phyloP scores from a whole-genome alignment of 1,140 invertebrate species.

The Bombus consobrinus region DNA sequence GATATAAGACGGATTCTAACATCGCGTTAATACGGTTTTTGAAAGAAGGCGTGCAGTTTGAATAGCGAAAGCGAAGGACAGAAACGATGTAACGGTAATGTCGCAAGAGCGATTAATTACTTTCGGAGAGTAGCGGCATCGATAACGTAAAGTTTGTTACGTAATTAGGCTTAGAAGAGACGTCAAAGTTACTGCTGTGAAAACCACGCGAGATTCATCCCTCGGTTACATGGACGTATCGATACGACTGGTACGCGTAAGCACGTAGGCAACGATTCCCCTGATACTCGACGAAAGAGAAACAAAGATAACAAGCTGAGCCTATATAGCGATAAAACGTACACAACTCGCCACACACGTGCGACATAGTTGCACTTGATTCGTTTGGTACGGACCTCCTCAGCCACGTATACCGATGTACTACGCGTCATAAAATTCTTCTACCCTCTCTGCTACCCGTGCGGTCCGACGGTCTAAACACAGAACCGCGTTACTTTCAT shows the following conservation, averaged over 20 bases:
- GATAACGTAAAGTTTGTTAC: no score
- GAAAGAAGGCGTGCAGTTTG: no score
- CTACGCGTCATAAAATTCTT: not conserved
- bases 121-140: fast-evolving
- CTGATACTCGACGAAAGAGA: not conserved
- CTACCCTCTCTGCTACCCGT: not conserved
- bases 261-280: not conserved
- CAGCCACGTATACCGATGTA: no score
- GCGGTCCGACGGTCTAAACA: not conserved
- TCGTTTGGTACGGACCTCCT: not conserved
- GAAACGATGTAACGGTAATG: no score
- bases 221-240: no score
- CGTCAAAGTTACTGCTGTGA: fast-evolving
- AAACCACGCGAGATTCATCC: no score
- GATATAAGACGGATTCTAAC: no score
- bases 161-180: no score
- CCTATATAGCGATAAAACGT: not conserved
- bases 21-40: fast-evolving
- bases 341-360: not conserved
- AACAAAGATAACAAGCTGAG: not conserved
- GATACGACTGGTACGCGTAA: not conserved
- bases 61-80: no score
- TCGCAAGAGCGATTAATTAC: no score
- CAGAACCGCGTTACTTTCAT: not conserved
- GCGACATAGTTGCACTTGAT: not conserved